These are phyloP conservation scores for Poeciliopsis gracilis DNA, from an alignment of 2,797 vertebrate species.

Conservation along the genomic window DNA sequence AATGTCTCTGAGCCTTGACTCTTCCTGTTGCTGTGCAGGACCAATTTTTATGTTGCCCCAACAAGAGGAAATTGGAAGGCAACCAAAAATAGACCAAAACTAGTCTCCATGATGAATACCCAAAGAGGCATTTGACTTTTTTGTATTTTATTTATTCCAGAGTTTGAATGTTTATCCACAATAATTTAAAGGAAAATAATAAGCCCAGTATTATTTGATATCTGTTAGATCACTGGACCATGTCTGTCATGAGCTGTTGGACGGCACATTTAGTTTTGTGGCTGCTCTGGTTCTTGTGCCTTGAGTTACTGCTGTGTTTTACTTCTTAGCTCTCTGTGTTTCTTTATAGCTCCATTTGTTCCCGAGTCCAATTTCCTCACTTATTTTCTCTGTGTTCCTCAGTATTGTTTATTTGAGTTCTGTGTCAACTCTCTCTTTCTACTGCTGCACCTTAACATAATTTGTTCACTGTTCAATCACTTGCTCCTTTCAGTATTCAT, in stretches of 20 bases:
- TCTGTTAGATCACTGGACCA: neutral
- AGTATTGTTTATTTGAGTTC: neutral
- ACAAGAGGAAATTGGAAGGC: conserved; percentile 59
- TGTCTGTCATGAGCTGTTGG: neutral
- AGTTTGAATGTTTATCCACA: neutral
- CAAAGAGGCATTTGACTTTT: neutral
- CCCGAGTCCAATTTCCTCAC: neutral
- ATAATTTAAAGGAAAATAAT: neutral
- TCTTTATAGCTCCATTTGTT: neutral
- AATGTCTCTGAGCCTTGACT: conserved; percentile 30
- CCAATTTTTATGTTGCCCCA: conserved; percentile 48
- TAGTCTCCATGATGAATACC: neutral
- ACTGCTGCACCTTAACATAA: neutral
- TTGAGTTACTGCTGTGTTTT: conserved; percentile 1
- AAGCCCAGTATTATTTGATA: neutral
- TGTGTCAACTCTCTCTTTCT: neutral
- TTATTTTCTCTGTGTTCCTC: neutral
- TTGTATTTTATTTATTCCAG: neutral
- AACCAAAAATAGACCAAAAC: conserved; percentile 42
- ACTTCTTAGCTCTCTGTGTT: neutral
- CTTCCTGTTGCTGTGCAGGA: conserved; percentile 48
- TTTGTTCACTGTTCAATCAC: neutral
- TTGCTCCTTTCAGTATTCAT: neutral
- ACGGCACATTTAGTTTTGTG: neutral
- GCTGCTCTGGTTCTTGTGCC: neutral